These are phyloP conservation scores for Belgica antarctica DNA, from an alignment of 2,888 invertebrate genomes.

Conservation along the genomic window DNA sequence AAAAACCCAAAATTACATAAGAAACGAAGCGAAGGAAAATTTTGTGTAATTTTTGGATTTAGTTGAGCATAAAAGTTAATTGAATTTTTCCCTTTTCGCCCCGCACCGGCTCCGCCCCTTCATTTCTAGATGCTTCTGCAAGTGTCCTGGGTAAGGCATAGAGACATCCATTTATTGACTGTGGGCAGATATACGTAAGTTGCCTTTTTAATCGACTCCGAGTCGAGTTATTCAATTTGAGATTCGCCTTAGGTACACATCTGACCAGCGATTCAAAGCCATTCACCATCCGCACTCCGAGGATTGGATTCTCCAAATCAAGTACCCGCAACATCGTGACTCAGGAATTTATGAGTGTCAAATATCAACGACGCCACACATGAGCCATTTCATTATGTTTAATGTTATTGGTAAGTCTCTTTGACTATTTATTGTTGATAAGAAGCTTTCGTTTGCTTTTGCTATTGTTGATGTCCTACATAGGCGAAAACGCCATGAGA, in stretches of 20 bases:
- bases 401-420: constrained; percentile 79
- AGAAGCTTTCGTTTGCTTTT: not conserved
- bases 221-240: not conserved
- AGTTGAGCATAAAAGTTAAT: constrained; percentile 41
- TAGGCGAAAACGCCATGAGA: not conserved
- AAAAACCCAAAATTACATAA: not conserved
- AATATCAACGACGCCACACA: constrained; percentile 88
- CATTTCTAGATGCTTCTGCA: constrained; percentile 69
- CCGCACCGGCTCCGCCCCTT: no score
- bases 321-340: constrained; percentile 87
- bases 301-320: constrained; percentile 90
- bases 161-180: constrained; percentile 85
- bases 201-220: not conserved
- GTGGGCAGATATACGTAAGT: constrained; percentile 78
- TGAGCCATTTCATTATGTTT: constrained; percentile 87
- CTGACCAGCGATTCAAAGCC: constrained; percentile 85
- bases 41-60: constrained; percentile 27
- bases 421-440: not conserved
- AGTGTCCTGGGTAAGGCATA: constrained; percentile 89
- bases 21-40: constrained; percentile 19
- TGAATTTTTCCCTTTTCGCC: constrained; percentile 24
- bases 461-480: not conserved
- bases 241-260: constrained; percentile 61
- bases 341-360: constrained; percentile 85
- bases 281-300: constrained; percentile 82